phyloP scores from a whole-genome alignment of 2,888 invertebrate genomes.

The Tetragonisca angustula region DNA sequence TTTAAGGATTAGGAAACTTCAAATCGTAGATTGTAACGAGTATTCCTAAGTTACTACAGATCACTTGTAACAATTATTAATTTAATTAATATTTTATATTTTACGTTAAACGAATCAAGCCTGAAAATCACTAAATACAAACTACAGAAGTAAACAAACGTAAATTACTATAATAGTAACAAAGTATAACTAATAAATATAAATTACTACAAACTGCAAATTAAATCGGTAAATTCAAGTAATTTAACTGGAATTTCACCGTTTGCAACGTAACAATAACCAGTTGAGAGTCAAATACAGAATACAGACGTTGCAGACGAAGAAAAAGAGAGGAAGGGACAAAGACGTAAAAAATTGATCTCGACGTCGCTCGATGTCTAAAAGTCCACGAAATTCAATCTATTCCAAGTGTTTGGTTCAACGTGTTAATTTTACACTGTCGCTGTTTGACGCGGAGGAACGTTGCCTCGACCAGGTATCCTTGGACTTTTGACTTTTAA shows the following conservation, averaged over 20 bases:
- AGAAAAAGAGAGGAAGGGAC: too few species aligned
- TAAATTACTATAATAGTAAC: too few species aligned
- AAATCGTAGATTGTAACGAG: not conserved
- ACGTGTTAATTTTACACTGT: not conserved
- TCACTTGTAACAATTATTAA: not conserved
- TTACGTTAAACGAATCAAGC: not conserved
- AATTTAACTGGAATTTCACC: too few species aligned
- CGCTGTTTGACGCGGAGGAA: not conserved
- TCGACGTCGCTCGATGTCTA: not conserved
- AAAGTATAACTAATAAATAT: too few species aligned
- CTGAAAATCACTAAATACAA: not conserved
- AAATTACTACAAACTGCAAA: too few species aligned
- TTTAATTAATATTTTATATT: not conserved
- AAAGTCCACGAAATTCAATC: not conserved
- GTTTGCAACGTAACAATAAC: too few species aligned
- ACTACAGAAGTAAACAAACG: too few species aligned
- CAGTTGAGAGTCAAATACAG: too few species aligned
- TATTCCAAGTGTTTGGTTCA: not conserved
- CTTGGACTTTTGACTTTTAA: slow-evolving; percentile 24
- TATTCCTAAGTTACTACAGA: not conserved
- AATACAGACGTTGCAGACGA: not conserved
- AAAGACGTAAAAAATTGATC: not conserved
- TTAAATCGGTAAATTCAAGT: too few species aligned
- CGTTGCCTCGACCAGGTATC: not conserved
- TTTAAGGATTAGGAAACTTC: not conserved